phyloP scores from a whole-genome alignment of 2,797 vertebrate species.

The Phataginus tricuspis region DNA sequence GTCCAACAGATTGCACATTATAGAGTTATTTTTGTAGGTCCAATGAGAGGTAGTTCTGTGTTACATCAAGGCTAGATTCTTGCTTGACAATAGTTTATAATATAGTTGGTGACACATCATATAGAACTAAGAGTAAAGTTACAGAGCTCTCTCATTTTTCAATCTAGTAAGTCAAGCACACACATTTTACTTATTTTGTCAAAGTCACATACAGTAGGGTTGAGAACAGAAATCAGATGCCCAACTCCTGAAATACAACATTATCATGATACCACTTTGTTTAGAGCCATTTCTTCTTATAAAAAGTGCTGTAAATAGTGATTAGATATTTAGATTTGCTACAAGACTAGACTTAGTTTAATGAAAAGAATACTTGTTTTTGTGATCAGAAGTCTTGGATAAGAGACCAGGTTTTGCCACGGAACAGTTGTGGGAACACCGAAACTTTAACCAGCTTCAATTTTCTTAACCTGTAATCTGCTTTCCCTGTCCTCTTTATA shows the following conservation, averaged over 20 bases:
- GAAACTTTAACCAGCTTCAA: background rate
- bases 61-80: background rate
- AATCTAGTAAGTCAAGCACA: background rate
- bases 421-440: background rate
- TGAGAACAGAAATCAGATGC: background rate
- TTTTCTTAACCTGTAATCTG: background rate
- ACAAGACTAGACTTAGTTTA: background rate
- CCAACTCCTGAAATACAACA: background rate
- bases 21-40: background rate
- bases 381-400: background rate
- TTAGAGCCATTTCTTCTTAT: background rate
- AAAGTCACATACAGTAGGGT: background rate
- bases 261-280: background rate
- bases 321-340: background rate
- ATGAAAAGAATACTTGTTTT: conserved; percentile 41
- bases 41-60: background rate
- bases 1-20: conserved; percentile 4
- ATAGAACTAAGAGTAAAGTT: background rate
- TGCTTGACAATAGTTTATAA: background rate
- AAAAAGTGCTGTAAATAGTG: background rate
- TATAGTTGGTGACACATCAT: background rate
- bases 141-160: background rate
- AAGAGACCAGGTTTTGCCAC: background rate
- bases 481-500: background rate
- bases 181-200: background rate